Evolutionary conservation across 2,888 invertebrate species (phyloP).

Genomic region (Drosophila atripex): DNA sequence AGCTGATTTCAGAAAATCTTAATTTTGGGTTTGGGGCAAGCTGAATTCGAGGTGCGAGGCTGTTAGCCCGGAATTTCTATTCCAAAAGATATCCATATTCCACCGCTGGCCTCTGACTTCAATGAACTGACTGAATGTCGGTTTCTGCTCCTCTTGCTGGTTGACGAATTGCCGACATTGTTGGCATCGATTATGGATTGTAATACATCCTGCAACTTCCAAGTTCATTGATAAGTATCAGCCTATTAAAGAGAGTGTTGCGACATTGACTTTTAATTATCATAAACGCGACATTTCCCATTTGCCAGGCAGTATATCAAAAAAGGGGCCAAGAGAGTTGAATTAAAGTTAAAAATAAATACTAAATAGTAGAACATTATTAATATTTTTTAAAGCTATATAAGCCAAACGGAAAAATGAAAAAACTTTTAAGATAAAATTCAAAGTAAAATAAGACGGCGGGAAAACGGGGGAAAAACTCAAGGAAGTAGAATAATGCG

Average conservation of each 20-base stretch:
- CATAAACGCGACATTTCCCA: conserved; percentile 19
- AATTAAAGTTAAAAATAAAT: too few relatives aligned
- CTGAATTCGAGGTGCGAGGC: conserved; percentile 52
- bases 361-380: too few relatives aligned
- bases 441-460: conserved; percentile 4
- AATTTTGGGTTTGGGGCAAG: conserved; percentile 36
- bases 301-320: conserved; percentile 13
- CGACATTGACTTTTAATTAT: conserved; percentile 69
- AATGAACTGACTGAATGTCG: conserved; percentile 27
- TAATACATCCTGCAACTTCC: conserved; percentile 67
- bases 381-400: not conserved
- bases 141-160: conserved; percentile 16
- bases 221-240: conserved; percentile 56
- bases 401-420: conserved; percentile 41
- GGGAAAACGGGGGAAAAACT: conserved; percentile 13
- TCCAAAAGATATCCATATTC: conserved; percentile 72
- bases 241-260: conserved; percentile 1
- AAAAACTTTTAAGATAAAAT: conserved; percentile 29
- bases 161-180: conserved; percentile 71
- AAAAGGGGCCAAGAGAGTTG: not conserved
- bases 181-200: conserved; percentile 74
- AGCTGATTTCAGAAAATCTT: conserved; percentile 69
- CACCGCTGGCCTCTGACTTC: conserved; percentile 28
- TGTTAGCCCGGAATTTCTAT: conserved; percentile 74
- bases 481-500: conserved; percentile 60